These are phyloP conservation scores for Aromia moschata DNA, from an alignment of 2,888 invertebrate species.

Conservation along the genomic window DNA sequence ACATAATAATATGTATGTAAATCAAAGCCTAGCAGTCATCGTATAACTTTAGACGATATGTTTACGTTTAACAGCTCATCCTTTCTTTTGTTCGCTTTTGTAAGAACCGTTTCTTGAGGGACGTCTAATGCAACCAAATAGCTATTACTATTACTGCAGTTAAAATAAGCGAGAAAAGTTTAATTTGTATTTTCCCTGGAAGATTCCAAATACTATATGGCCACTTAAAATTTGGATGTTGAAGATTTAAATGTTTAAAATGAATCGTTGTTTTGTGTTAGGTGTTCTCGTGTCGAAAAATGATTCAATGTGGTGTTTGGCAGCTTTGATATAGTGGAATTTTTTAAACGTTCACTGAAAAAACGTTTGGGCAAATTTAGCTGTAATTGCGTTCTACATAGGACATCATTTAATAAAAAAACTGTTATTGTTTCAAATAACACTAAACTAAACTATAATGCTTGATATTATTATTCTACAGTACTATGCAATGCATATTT, in stretches of 20 bases:
- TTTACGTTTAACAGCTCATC: conserved; percentile 18
- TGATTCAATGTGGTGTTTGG: conserved; percentile 13
- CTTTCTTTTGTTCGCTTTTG: conserved; percentile 4
- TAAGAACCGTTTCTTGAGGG: background rate
- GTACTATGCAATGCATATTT: too few species aligned
- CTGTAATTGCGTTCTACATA: conserved; percentile 13
- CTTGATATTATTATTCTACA: too few species aligned
- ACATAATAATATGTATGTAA: conserved; percentile 34
- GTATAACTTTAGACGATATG: conserved; percentile 22
- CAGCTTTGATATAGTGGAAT: conserved; percentile 12
- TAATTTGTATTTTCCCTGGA: too few species aligned
- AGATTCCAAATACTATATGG: background rate
- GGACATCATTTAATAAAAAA: background rate
- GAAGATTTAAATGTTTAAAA: conserved; percentile 7
- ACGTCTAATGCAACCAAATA: background rate
- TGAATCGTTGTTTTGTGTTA: conserved; percentile 15
- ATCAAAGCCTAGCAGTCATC: conserved; percentile 25
- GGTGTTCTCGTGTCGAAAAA: background rate
- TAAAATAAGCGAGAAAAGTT: conserved; percentile 1
- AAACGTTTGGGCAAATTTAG: conserved; percentile 1
- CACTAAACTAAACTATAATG: background rate
- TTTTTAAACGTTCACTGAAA: conserved; percentile 2
- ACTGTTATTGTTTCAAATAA: background rate
- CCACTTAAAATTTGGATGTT: background rate
- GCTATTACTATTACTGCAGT: conserved; percentile 19